Conservation (phyloP, 1,140 invertebrate genomes). For the Protaetia brevitarsis region DNA sequence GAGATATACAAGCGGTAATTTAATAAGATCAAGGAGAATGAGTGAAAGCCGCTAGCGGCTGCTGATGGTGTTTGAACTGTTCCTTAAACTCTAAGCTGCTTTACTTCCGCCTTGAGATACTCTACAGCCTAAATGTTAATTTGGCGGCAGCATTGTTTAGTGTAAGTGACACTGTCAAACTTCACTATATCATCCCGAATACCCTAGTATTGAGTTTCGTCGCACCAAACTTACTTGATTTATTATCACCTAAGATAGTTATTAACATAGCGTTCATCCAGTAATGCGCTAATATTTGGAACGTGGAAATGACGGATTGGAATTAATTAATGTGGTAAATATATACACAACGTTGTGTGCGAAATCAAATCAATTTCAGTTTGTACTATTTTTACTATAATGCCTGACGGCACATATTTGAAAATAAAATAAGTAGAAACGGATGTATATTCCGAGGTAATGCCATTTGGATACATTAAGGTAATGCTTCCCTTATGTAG, state of each 20-base stretch:
- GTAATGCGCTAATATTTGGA: no score
- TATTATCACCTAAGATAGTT: not conserved
- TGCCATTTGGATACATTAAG: no score
- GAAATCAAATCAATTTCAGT: no score
- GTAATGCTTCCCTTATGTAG: no score
- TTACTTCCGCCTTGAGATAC: not conserved
- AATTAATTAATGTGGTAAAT: not conserved
- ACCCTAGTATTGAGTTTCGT: not conserved
- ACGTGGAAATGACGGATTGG: not conserved
- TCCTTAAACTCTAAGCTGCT: conserved; percentile 22
- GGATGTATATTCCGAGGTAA: no score
- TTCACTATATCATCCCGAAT: not conserved
- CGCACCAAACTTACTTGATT: not conserved
- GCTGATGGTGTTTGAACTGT: not conserved
- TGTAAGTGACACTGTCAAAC: conserved; percentile 20
- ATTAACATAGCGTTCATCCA: not conserved
- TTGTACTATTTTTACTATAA: no score
- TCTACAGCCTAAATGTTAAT: conserved; percentile 18
- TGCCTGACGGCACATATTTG: no score
- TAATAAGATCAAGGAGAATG: conserved; percentile 18
- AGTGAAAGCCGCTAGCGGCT: not conserved
- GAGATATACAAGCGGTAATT: conserved; percentile 19
- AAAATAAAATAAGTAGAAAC: no score
- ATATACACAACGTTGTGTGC: no score
- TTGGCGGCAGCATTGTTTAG: conserved; percentile 25